Evolutionary conservation across 2,888 invertebrate species (phyloP).

Genomic region (Amphipoea oculea): DNA sequence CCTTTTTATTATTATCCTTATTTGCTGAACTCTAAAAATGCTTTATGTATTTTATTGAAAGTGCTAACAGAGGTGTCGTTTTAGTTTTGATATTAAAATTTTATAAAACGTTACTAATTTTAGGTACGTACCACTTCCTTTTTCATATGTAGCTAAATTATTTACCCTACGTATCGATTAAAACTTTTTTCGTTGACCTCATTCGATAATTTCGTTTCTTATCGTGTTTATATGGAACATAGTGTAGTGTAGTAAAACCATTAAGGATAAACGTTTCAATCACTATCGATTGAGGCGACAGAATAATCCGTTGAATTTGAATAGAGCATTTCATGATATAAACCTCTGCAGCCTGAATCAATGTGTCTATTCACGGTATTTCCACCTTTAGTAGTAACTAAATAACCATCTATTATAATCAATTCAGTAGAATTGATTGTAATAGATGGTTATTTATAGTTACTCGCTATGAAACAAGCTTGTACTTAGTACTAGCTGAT

Average conservation of each 20-base stretch:
- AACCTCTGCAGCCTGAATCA: conserved; percentile 4
- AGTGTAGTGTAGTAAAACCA: not conserved
- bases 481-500: not conserved
- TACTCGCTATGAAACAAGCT: not conserved
- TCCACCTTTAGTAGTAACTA: not conserved
- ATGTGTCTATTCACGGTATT: conserved; percentile 9
- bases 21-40: not conserved
- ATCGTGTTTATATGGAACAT: not conserved
- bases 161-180: no score
- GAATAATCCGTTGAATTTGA: conserved; percentile 32
- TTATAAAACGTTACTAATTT: not conserved
- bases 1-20: not conserved
- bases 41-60: not conserved
- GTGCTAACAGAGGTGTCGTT: not conserved
- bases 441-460: not conserved
- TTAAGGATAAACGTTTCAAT: conserved; percentile 29
- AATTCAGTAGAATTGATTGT: not conserved
- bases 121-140: not conserved
- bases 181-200: not conserved
- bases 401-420: no score
- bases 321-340: conserved; percentile 25
- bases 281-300: conserved; percentile 21
- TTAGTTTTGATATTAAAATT: not conserved
- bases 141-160: not conserved
- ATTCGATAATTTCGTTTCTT: not conserved